Conservation (phyloP, 2,797 vertebrate genomes). For the Phalanger gymnotis region DNA sequence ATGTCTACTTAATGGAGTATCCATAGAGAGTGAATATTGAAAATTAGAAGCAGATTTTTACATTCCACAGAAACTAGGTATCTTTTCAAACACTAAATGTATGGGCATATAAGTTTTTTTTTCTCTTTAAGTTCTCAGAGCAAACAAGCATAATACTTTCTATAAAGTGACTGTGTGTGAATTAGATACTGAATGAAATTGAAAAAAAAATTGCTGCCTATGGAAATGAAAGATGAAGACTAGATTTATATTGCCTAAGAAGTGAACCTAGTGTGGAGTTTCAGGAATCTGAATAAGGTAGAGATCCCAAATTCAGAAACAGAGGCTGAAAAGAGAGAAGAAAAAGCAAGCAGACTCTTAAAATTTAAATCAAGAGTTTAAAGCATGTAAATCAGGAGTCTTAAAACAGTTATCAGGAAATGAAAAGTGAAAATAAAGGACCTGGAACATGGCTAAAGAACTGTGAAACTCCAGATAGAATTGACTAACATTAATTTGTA, state of each 20-base stretch:
- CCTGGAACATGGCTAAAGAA: neutral
- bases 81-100: slow-evolving; percentile 36
- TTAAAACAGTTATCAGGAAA: neutral
- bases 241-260: neutral
- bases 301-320: neutral
- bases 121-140: slow-evolving; percentile 51
- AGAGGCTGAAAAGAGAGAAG: neutral
- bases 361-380: slow-evolving; percentile 14
- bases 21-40: slow-evolving; percentile 57
- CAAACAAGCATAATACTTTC: slow-evolving; percentile 16
- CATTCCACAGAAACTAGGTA: slow-evolving; percentile 50
- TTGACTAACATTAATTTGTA: neutral
- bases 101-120: slow-evolving; percentile 46
- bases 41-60: slow-evolving; percentile 72
- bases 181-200: slow-evolving; percentile 16
- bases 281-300: neutral
- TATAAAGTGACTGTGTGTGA: slow-evolving; percentile 34
- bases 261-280: neutral
- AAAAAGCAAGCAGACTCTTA: neutral
- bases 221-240: neutral
- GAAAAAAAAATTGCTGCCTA: neutral
- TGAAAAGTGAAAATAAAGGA: neutral
- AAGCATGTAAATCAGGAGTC: neutral
- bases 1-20: slow-evolving; percentile 48
- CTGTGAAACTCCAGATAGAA: neutral